Base-by-base conservation (phyloP, 2,888 invertebrate genomes). In the Amblyjoppa fuscipennis region DNA sequence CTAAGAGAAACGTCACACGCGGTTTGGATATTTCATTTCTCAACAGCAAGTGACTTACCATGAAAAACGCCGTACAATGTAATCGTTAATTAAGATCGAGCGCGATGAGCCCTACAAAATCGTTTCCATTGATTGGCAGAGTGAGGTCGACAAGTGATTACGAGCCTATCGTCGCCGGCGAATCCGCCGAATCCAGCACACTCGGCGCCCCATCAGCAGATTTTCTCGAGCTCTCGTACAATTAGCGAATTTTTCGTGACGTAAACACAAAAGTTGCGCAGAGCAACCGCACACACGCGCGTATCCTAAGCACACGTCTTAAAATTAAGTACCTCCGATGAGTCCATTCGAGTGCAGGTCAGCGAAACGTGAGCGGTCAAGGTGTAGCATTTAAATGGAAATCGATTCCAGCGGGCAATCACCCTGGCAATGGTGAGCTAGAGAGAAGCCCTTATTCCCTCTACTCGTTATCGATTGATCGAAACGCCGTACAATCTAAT, bases 311-410 rank as follows among this genome's bases (percentile, higher is more conserved):
- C 11, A 13, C 45, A 45, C 25, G 68, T 20, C 49, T 49, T 64
- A n/a, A 49, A 75, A 49, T 61, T 31, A 20, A 31, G n/a, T 49
- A 75, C 64, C 38, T 3, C 2, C 31, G 5, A 49, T 34, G 38
- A 59, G 1, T 51, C 45, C 59, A 75, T 75, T 75, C 34, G 34
- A n/a, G 49, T 51, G 75, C 64, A 75, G 28, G 64, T 64, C 51
- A 13, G 49, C 38, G 75, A 75, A 9, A 31, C 5, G 31, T 13
- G 61, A 64, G 45, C 64, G 59, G 45, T 20, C 45, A 45, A 28
- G 66, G 77, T 77, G 68, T 68, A 77, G 41, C 41, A 20, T 77
- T 20, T 56, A 66, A 53, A 77, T 68, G 41, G 41, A 34, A 66
- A 75, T 49, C 3, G 28, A 66, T 34, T 74, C 45, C 61, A n/a